A percentile compares a stretch with the other conserved stretches of the same genome.
These are phyloP conservation scores for Teleogryllus oceanicus DNA, from an alignment of 2,888 invertebrate species.

Conservation along the genomic window DNA sequence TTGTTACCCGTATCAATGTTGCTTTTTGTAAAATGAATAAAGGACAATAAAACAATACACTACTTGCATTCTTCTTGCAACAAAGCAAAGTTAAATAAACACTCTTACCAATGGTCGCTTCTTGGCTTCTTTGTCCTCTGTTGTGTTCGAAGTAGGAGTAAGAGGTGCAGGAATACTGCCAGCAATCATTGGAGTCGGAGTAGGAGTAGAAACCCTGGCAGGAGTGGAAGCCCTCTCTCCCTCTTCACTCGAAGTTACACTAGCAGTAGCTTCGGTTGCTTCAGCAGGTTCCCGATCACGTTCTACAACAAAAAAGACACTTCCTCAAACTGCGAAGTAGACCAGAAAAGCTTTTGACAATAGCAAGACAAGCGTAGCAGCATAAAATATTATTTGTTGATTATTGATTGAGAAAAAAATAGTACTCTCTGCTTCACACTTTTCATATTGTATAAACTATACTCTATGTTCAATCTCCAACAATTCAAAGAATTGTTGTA, in stretches of 20 bases:
- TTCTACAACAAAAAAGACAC: not conserved
- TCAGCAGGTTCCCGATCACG: constrained; percentile 23
- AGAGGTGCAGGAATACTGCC: not conserved
- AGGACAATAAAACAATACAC: too few species aligned
- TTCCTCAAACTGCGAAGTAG: not conserved
- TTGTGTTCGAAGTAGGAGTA: not conserved
- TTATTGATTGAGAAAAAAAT: too few species aligned
- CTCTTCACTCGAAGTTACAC: constrained; percentile 22
- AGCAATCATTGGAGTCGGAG: not conserved
- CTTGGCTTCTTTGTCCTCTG: not conserved
- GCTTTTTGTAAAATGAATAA: too few species aligned
- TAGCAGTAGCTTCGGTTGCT: constrained; percentile 19
- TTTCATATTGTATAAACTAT: too few species aligned
- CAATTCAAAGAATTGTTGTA: too few species aligned
- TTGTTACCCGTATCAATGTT: too few species aligned
- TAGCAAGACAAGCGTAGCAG: too few species aligned
- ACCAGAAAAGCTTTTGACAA: too few species aligned
- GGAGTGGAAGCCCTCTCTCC: constrained; percentile 9
- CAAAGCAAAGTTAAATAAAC: not conserved
- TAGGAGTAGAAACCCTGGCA: not conserved
- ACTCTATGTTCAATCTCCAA: too few species aligned
- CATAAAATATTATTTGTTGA: too few species aligned
- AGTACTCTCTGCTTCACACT: too few species aligned
- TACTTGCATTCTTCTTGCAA: too few species aligned
- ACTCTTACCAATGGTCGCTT: constrained; percentile 23